Evolutionary conservation across 2,113 vertebrate genomes (phyloP).

Genomic region (Urocynchramus pylzowi): DNA sequence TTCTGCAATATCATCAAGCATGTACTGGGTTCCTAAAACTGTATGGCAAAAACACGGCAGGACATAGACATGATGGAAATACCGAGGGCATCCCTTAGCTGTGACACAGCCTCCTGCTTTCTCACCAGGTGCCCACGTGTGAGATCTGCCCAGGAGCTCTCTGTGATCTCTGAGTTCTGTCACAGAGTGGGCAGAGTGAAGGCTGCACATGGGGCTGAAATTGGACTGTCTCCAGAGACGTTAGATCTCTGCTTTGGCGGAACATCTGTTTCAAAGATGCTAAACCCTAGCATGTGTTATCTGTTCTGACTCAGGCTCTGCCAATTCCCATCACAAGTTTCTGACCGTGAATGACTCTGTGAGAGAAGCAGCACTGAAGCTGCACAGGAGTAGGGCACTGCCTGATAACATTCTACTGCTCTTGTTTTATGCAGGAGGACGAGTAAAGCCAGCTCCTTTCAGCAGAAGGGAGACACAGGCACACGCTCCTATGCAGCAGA

Average conservation of each 20-base stretch:
- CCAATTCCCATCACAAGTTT: neutral
- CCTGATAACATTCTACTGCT: neutral
- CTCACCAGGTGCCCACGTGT: neutral
- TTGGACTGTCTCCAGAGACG: neutral
- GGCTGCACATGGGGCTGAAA: neutral
- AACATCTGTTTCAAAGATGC: neutral
- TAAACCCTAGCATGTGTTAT: neutral
- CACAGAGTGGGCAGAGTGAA: neutral
- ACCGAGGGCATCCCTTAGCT: neutral
- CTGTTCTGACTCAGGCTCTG: neutral
- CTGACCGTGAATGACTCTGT: neutral
- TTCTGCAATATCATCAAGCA: neutral
- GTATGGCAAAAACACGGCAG: neutral
- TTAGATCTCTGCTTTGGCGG: neutral
- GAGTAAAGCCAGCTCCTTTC: neutral
- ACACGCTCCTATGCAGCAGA: neutral
- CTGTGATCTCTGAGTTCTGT: neutral
- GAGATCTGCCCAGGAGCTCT: slow-evolving; percentile 10
- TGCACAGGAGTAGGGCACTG: neutral
- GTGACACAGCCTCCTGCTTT: slow-evolving; percentile 3
- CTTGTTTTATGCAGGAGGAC: neutral
- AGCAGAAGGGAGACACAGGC: neutral
- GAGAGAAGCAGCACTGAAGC: neutral
- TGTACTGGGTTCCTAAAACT: neutral
- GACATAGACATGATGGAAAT: neutral